phyloP scores from a whole-genome alignment of 2,888 invertebrate genomes.

The Latrodectus elegans region DNA sequence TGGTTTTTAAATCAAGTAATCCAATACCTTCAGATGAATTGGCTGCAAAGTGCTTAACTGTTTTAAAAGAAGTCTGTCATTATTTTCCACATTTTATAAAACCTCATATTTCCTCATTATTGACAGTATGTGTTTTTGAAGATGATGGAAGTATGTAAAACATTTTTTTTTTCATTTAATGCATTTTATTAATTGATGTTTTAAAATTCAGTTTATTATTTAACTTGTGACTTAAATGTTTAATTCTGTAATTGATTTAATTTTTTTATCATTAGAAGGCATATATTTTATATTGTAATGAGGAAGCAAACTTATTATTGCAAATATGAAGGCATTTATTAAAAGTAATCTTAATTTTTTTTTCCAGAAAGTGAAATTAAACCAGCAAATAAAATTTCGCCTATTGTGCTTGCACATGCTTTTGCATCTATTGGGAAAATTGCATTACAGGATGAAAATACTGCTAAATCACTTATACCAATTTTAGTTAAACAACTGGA shows the following conservation, averaged over 20 bases:
- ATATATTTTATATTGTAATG: not conserved
- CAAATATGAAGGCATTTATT: not conserved
- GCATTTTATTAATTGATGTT: not conserved
- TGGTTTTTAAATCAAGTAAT: too few species aligned
- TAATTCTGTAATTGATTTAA: not conserved
- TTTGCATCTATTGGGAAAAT: constrained; percentile 79
- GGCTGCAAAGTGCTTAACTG: constrained; percentile 74
- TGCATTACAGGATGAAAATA: constrained; percentile 80
- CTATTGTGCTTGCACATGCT: constrained; percentile 74
- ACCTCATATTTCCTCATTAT: constrained; percentile 70
- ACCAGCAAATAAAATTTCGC: constrained; percentile 71
- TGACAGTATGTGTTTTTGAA: constrained; percentile 29
- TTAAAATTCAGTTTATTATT: not conserved
- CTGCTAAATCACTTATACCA: constrained; percentile 81
- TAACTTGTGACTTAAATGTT: not conserved
- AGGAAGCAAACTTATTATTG: not conserved
- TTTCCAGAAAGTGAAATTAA: not conserved
- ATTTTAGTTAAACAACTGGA: constrained; percentile 80
- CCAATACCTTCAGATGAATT: constrained; percentile 73
- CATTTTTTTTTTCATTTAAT: not conserved
- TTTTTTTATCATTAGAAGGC: not conserved
- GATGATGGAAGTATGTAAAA: constrained; percentile 27
- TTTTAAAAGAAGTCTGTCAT: constrained; percentile 76
- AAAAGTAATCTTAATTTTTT: not conserved
- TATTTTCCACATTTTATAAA: constrained; percentile 75